Evolutionary conservation across 1,140 invertebrate species (phyloP), one percentile per base, ranked within the genome.

Genomic region (Solenopsis fugax): DNA sequence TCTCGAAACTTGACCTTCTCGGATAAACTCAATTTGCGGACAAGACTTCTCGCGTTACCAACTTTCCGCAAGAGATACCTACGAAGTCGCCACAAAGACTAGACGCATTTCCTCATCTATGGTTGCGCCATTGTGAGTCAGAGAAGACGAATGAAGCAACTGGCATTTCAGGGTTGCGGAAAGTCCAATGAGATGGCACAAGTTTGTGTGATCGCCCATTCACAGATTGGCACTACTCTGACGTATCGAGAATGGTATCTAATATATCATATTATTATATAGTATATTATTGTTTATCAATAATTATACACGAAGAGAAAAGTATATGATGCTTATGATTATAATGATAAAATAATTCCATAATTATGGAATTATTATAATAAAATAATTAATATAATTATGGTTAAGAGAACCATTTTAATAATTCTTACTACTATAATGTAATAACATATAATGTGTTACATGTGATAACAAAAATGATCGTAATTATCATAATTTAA

Each of bases 21-120:
- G 48, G 69, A 75, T 87, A 80, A 84, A 69, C 69, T 60, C 52
- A 67, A 88, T 88, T 80, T 81, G 21, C 62, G n/a, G 16, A 77
- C 56, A 77, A 67, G 77, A 87, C 48, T 89, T 78, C 52, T 12
- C 18, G 50, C n/a, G 69, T 87, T 56, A 86, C 75, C 86, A 90
- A 87, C 54, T 72, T 85, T 50, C 60, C 69, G 58, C 48, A 13
- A 16, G 52, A 88, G 29, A 86, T 87, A 78, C 75, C 89, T 64
- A 86, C 62, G 45, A 86, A 89, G 92, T 90, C 93, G 90, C 89
- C 92, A 69, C 73, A 21, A 65, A 86, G 92, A 76, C 90, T 92
- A 91, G 90, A 90, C 87, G 85, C 67, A 48, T 72, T 85, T 80
- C 60, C 69, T 87, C 72, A 34, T 41, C 10, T 50, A 45, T 2